These are phyloP conservation scores for Hormaphis cornu DNA, from an alignment of 1,140 invertebrate species.

Conservation along the genomic window DNA sequence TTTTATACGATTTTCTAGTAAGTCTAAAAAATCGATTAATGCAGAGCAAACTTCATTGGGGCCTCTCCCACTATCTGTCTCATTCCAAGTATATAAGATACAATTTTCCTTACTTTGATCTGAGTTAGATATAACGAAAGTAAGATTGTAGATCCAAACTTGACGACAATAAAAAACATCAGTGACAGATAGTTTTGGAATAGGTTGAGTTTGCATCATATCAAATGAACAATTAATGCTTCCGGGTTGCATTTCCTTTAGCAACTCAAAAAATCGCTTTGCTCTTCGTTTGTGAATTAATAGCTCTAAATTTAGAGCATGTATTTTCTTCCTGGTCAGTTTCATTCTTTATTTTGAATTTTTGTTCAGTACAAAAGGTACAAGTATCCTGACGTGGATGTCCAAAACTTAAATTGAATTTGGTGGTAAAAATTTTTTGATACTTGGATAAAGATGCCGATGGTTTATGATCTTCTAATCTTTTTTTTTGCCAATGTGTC, in stretches of 20 bases:
- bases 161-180: conserved; percentile 38
- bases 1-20: not conserved
- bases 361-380: not conserved
- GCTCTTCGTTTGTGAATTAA: not conserved
- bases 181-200: conserved; percentile 33
- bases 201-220: conserved; percentile 33
- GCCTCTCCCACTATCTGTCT: conserved; percentile 38
- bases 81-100: conserved; percentile 39
- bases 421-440: conserved; percentile 11
- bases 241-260: not conserved
- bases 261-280: not conserved
- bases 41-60: conserved; percentile 39
- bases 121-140: conserved; percentile 37
- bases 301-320: not conserved
- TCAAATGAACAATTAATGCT: conserved; percentile 22
- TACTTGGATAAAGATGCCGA: not conserved
- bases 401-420: conserved; percentile 16
- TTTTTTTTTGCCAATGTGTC: not conserved
- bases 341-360: not conserved
- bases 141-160: conserved; percentile 41
- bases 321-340: not conserved
- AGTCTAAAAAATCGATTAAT: conserved; percentile 35
- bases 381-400: not conserved
- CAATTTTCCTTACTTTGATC: conserved; percentile 34
- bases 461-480: not conserved